Evolutionary conservation across 2,888 invertebrate genomes (phyloP).

Genomic region (Phaedon cochleariae): DNA sequence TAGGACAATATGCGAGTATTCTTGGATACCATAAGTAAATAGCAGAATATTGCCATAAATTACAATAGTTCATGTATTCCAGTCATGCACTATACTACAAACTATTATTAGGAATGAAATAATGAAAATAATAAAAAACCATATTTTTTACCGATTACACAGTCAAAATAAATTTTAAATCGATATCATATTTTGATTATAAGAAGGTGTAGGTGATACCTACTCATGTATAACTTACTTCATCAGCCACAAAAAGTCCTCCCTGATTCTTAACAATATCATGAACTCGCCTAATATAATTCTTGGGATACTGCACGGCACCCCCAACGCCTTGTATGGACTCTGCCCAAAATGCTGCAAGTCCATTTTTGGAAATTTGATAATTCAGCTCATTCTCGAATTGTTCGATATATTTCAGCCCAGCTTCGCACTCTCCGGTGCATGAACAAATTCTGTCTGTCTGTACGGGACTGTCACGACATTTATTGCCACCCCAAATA

Average conservation of each 20-base stretch:
- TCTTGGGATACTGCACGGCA: constrained; percentile 89
- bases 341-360: constrained; percentile 93
- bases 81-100: too few relatives aligned
- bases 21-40: too few relatives aligned
- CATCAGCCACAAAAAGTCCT: constrained; percentile 91
- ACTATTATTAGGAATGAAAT: too few relatives aligned
- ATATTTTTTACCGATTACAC: too few relatives aligned
- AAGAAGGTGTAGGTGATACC: too few relatives aligned
- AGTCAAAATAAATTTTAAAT: too few relatives aligned
- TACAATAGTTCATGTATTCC: too few relatives aligned
- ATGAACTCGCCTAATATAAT: constrained; percentile 83
- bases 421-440: constrained; percentile 72
- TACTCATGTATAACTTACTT: too few relatives aligned
- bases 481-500: constrained; percentile 86
- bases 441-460: constrained; percentile 76
- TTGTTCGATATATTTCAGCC: constrained; percentile 83
- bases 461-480: constrained; percentile 88
- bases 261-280: constrained; percentile 81
- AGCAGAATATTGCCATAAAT: too few relatives aligned
- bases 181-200: too few relatives aligned
- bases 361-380: constrained; percentile 78
- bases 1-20: too few relatives aligned
- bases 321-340: constrained; percentile 98
- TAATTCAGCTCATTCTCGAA: constrained; percentile 80
- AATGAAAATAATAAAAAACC: too few relatives aligned